Conservation (phyloP, 2,113 vertebrate genomes). For the Scatophagus argus region DNA sequence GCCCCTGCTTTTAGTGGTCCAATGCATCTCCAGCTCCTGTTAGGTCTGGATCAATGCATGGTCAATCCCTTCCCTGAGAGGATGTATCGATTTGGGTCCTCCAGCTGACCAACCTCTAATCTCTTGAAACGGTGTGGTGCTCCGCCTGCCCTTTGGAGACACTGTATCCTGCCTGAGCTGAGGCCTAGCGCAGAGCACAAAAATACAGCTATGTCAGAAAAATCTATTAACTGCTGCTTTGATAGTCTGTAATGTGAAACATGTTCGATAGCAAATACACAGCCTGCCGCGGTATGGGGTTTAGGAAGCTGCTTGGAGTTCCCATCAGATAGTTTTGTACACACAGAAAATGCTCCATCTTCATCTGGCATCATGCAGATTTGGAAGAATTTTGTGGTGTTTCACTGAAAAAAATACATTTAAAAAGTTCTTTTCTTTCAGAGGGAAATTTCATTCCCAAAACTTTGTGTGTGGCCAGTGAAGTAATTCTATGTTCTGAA, state of each 20-base stretch:
- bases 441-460: neutral
- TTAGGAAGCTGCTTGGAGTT: slow-evolving; percentile 16
- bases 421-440: neutral
- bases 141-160: slow-evolving; percentile 70
- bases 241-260: slow-evolving; percentile 47
- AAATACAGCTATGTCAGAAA: slow-evolving; percentile 58
- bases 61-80: slow-evolving; percentile 83
- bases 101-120: slow-evolving; percentile 81
- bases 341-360: slow-evolving; percentile 6
- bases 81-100: slow-evolving; percentile 79
- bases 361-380: slow-evolving; percentile 7
- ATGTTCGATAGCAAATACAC: slow-evolving; percentile 50
- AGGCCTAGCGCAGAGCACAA: slow-evolving; percentile 20
- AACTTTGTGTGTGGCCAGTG: neutral
- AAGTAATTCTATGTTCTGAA: too few relatives aligned
- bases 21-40: slow-evolving; percentile 71
- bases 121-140: slow-evolving; percentile 74
- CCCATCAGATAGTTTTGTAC: slow-evolving; percentile 21
- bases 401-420: slow-evolving; percentile 7
- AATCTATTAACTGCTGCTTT: slow-evolving; percentile 54
- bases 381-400: neutral
- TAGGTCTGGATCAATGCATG: slow-evolving; percentile 81
- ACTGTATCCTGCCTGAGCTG: slow-evolving; percentile 55
- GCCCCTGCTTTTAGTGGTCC: slow-evolving; percentile 48
- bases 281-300: slow-evolving; percentile 13